phyloP scores from a whole-genome alignment of 2,888 invertebrate genomes.

The Xanthostigma xanthostigma region DNA sequence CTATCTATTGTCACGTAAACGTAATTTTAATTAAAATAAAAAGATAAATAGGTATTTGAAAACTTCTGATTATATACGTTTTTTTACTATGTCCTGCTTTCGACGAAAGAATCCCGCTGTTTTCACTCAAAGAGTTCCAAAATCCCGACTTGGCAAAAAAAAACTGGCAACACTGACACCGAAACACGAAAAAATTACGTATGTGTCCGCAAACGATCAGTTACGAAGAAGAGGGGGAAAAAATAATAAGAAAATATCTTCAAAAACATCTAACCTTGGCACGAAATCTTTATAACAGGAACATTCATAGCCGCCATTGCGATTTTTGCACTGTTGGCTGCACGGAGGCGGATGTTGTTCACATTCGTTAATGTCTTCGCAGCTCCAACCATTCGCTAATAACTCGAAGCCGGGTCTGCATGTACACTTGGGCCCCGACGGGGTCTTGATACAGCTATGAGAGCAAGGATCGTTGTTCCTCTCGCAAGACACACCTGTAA shows the following conservation, averaged over 20 bases:
- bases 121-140: too few species aligned
- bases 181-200: too few species aligned
- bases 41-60: too few species aligned
- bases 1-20: too few species aligned
- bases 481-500: constrained; percentile 29
- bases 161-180: too few species aligned
- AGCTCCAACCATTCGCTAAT: constrained; percentile 34
- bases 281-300: constrained; percentile 42
- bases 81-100: too few species aligned
- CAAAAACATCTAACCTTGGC: constrained; percentile 28
- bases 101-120: too few species aligned
- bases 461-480: constrained; percentile 31
- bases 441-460: constrained; percentile 45
- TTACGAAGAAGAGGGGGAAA: too few species aligned
- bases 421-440: constrained; percentile 47
- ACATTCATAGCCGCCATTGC: constrained; percentile 39
- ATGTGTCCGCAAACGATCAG: too few species aligned
- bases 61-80: too few species aligned
- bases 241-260: neutral
- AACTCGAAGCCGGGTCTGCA: constrained; percentile 46
- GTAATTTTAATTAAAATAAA: too few species aligned
- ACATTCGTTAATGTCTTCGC: constrained; percentile 63
- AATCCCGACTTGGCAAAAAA: too few species aligned
- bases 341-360: constrained; percentile 34
- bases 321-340: constrained; percentile 47